Base-by-base conservation (phyloP, 2,888 invertebrate species). In the Frankliniella fusca region DNA sequence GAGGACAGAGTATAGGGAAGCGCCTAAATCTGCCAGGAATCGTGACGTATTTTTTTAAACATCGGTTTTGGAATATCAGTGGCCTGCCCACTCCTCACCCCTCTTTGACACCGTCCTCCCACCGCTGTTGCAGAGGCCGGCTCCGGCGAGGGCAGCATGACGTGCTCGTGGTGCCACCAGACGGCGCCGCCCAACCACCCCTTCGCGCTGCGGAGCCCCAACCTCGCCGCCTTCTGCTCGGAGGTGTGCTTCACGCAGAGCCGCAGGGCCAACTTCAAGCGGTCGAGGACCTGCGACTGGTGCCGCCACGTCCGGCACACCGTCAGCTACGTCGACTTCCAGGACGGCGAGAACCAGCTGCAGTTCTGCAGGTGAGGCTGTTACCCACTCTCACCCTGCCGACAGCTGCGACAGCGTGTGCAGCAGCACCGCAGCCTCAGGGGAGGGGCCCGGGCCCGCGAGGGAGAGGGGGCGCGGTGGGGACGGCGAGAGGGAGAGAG, bases 211-310 rank as follows among this genome's bases (percentile, higher is more conserved):
- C 83, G 83, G 80, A 84, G 84, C 27, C 83, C 85, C 89, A 85
- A 76, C 70, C 70, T 76, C 23, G 70, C 70, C 27, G 87, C 88
- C 1, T 94, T 95, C 88, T 97, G 97, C 87, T 96, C 96, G 0
- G 97, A 97, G 88, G 90, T 95, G 70, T 97, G 97, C 88, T 97
- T 97, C 89, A 94, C 95, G 18, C 96, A 96, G 87, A 96, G 96
- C 76, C 90, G 96, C 80, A 91, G 96, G 38, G 96, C 97, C 1
- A 95, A 94, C 85, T 97, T 97, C 89, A 97, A 97, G 89, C 93
- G 94, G 85, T 95, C 95, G 84, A 95, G 95, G 89, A 95, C 96
- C 7, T 97, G 97, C 87, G 97, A 97, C 88, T 97, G 97, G 97
- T 97, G 97, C 88, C 92, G 95, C 83, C 96, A 97, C 86, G 93